A percentile compares a stretch with the other conserved stretches of the same genome.
Evolutionary conservation across 1,140 invertebrate species (phyloP).

Genomic region (Meloidogyne floridensis): DNA sequence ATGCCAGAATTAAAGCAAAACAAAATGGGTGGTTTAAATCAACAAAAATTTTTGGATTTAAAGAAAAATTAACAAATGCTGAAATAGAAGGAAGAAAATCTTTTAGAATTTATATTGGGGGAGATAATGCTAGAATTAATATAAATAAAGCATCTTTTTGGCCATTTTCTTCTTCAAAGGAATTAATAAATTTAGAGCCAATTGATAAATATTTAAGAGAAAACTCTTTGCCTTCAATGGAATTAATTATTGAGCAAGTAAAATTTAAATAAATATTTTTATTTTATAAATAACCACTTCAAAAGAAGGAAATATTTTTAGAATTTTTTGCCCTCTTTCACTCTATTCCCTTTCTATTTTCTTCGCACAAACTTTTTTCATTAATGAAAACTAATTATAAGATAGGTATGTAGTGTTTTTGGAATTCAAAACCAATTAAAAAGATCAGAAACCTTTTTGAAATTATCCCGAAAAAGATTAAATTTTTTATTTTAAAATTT

Average conservation of each 20-base stretch:
- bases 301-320: no score
- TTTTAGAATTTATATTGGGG: not conserved
- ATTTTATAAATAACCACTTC: no score
- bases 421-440: no score
- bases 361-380: no score
- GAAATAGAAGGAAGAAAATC: not conserved
- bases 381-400: no score
- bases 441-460: no score
- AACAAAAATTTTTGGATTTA: slow-evolving; percentile 9
- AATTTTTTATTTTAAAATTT: no score
- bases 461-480: no score
- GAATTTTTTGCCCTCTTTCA: no score
- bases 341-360: no score
- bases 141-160: not conserved
- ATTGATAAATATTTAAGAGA: slow-evolving; percentile 5
- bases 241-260: slow-evolving; percentile 9
- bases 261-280: no score
- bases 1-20: not conserved
- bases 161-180: slow-evolving; percentile 8
- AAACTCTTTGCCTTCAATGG: not conserved
- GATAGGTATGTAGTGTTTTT: no score
- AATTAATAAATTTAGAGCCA: not conserved
- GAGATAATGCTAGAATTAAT: not conserved
- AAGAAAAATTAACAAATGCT: not conserved
- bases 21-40: slow-evolving; percentile 6